phyloP scores from a whole-genome alignment of 2,797 vertebrate species.

The Fundulus diaphanus region DNA sequence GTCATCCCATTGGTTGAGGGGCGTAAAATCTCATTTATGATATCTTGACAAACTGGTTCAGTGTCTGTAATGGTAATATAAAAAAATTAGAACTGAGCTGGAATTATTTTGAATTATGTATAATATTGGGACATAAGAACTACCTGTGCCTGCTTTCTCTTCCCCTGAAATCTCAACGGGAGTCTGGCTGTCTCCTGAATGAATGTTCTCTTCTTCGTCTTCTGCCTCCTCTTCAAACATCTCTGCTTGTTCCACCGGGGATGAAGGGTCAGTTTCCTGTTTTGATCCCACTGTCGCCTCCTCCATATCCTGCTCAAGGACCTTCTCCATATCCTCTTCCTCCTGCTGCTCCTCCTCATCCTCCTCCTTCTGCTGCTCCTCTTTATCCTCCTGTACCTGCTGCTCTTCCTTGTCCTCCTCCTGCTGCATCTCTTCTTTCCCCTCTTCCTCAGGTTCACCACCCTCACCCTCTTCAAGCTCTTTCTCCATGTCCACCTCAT shows the following conservation, averaged over 20 bases:
- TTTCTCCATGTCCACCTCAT: slow-evolving; percentile 9
- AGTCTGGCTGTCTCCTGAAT: slow-evolving; percentile 35
- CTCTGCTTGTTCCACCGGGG: slow-evolving; percentile 27
- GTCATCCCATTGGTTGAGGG: slow-evolving; percentile 63
- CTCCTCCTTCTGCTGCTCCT: neutral
- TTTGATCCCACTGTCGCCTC: slow-evolving; percentile 13
- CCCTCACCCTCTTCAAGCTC: neutral
- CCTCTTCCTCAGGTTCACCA: slow-evolving; percentile 2
- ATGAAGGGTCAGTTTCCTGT: slow-evolving; percentile 28
- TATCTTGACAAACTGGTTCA: slow-evolving; percentile 45
- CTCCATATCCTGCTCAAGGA: neutral
- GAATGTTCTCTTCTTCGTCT: slow-evolving; percentile 43
- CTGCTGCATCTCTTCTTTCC: neutral
- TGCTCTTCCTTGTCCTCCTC: neutral
- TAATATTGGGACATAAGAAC: slow-evolving; percentile 8
- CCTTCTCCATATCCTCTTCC: neutral
- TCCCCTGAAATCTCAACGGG: slow-evolving; percentile 43
- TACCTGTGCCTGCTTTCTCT: slow-evolving; percentile 62
- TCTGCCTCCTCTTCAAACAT: slow-evolving; percentile 39
- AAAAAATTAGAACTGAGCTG: neutral
- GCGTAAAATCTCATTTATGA: slow-evolving; percentile 48
- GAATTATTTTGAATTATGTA: neutral
- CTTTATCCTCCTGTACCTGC: neutral
- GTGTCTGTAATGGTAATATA: slow-evolving; percentile 40
- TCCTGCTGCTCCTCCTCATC: neutral